phyloP scores from a whole-genome alignment of 2,888 invertebrate genomes.

The Drosophila anceps region DNA sequence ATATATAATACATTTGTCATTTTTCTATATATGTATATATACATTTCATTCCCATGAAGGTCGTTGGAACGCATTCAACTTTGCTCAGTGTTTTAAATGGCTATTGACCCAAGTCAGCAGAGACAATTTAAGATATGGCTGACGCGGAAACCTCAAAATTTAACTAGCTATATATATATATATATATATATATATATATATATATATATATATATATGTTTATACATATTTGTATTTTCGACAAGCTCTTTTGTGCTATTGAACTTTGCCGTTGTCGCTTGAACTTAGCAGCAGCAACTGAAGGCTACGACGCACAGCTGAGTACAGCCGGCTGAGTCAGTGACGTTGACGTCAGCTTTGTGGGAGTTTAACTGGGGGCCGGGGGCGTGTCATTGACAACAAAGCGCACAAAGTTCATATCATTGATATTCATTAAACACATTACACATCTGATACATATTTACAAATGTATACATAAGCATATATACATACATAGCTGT shows the following conservation, averaged over 20 bases:
- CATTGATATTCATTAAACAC: conserved; percentile 30
- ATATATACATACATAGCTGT: conserved; percentile 13
- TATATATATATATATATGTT: not conserved
- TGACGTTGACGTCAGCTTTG: conserved; percentile 42
- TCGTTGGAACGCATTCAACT: conserved; percentile 14
- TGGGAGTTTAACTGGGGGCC: conserved; percentile 25
- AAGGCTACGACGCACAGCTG: conserved; percentile 37
- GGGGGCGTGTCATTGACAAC: conserved; percentile 23
- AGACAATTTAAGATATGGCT: conserved; percentile 12
- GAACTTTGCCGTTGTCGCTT: conserved; percentile 63
- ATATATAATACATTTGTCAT: too few relatives aligned
- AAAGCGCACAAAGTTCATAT: conserved; percentile 22
- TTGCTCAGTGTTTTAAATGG: conserved; percentile 15
- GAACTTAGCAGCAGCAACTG: conserved; percentile 52
- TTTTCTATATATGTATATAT: not conserved
- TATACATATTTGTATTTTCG: conserved; percentile 25
- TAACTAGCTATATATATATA: conserved; percentile 17
- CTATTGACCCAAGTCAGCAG: conserved; percentile 5
- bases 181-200: not conserved
- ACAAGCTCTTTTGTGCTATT: conserved; percentile 63
- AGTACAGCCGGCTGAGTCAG: conserved; percentile 46
- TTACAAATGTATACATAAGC: not conserved
- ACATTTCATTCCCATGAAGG: too few relatives aligned
- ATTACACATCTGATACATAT: conserved; percentile 19
- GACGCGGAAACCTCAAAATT: conserved; percentile 51